Evolutionary conservation across 2,888 invertebrate species (phyloP).

Genomic region (Neoitamus cyanurus): DNA sequence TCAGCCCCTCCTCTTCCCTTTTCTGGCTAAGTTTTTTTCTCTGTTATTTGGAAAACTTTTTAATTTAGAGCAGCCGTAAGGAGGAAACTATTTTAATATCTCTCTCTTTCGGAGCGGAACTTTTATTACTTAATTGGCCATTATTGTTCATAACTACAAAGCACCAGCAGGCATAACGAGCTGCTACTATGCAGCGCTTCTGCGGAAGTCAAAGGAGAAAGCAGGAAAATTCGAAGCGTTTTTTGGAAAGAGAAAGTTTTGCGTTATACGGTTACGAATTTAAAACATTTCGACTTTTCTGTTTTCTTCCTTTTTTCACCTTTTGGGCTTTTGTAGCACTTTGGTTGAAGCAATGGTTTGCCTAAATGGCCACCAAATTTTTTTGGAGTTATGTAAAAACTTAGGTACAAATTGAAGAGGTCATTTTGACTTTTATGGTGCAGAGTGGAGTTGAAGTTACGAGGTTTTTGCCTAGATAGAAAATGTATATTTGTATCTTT

Average conservation of each 20-base stretch:
- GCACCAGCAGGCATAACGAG: neutral
- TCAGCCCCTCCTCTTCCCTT: neutral
- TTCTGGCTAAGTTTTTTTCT: neutral
- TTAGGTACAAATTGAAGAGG: neutral
- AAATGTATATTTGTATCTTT: too few relatives aligned
- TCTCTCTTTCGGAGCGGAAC: constrained; percentile 11
- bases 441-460: too few relatives aligned
- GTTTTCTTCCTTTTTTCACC: neutral
- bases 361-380: neutral
- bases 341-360: neutral
- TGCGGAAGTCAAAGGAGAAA: neutral
- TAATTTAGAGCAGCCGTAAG: constrained; percentile 29
- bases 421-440: neutral
- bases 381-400: neutral
- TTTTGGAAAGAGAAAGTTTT: neutral
- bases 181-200: neutral
- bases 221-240: neutral
- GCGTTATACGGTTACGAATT: neutral
- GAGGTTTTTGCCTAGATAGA: too few relatives aligned
- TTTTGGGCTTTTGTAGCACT: neutral
- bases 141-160: constrained; percentile 22
- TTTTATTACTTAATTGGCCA: constrained; percentile 25
- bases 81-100: constrained; percentile 29
- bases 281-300: neutral
- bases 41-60: neutral